phyloP scores from a whole-genome alignment of 1,140 invertebrate species.

The Drosophila subpulchrella region DNA sequence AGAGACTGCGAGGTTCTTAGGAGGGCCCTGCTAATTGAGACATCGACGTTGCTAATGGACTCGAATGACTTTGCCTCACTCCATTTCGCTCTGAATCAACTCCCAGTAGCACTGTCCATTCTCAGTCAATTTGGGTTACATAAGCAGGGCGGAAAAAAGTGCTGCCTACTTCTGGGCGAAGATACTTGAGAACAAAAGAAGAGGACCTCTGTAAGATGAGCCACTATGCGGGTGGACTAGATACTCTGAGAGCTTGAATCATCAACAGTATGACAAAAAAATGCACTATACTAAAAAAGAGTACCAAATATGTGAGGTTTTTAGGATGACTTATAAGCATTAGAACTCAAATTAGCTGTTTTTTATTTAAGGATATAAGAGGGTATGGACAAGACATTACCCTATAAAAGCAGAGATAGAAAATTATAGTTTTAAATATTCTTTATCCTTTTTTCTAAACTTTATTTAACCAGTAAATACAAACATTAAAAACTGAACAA shows the following conservation, averaged over 20 bases:
- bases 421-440: too few relatives aligned
- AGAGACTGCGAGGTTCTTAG: constrained; percentile 40
- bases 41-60: constrained; percentile 64
- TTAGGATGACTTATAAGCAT: neutral
- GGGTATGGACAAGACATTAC: neutral
- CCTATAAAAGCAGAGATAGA: too few relatives aligned
- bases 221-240: constrained; percentile 3
- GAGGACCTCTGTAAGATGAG: constrained; percentile 21
- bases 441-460: too few relatives aligned
- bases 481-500: too few relatives aligned
- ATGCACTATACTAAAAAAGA: neutral
- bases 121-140: constrained; percentile 38
- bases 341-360: neutral
- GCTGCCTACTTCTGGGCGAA: constrained; percentile 26
- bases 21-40: constrained; percentile 58
- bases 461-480: too few relatives aligned
- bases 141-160: constrained; percentile 20
- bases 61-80: constrained; percentile 47
- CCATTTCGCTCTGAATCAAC: neutral
- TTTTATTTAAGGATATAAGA: neutral
- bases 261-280: neutral
- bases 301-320: neutral
- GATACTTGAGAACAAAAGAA: constrained; percentile 38
- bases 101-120: constrained; percentile 1
- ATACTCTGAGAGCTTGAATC: constrained; percentile 1